A percentile compares a stretch with the other conserved stretches of the same genome.
Conservation (phyloP, 2,113 vertebrate species). For the Nematolebias whitei region DNA sequence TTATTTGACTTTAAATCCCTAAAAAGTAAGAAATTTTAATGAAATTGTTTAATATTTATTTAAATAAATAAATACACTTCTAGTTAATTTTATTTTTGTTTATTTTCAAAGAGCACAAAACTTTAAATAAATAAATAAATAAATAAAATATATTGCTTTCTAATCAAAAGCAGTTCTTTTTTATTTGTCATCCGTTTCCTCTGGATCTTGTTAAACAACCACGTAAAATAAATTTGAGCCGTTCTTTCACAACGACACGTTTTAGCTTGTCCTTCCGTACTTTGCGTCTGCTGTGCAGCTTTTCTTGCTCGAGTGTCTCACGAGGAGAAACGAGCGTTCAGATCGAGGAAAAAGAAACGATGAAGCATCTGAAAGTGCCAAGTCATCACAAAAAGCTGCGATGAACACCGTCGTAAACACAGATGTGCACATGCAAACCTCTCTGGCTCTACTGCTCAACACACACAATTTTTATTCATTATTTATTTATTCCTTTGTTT, state of each 20-base stretch:
- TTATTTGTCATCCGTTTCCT: no score
- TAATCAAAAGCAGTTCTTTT: no score
- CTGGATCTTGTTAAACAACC: no score
- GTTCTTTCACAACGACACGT: background rate
- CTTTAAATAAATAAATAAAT: no score
- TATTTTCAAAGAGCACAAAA: no score
- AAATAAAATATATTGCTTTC: no score
- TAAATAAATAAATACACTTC: no score
- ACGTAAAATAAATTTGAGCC: background rate
- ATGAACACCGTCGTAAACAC: constrained; percentile 52
- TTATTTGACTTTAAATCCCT: no score
- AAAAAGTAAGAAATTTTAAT: no score
- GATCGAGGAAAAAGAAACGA: constrained; percentile 40
- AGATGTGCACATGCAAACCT: constrained; percentile 51
- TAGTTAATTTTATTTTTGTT: no score
- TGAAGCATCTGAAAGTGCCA: constrained; percentile 36
- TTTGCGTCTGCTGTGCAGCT: background rate
- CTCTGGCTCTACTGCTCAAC: background rate
- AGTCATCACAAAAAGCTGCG: constrained; percentile 55
- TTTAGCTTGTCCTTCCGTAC: background rate
- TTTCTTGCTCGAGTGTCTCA: constrained; percentile 19
- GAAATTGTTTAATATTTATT: no score
- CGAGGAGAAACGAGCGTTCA: constrained; percentile 56
- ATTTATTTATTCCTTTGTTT: no score
- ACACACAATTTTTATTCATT: constrained; percentile 10